Evolutionary conservation across 2,113 vertebrate genomes (phyloP).

Genomic region (Microcebus tavaratra): DNA sequence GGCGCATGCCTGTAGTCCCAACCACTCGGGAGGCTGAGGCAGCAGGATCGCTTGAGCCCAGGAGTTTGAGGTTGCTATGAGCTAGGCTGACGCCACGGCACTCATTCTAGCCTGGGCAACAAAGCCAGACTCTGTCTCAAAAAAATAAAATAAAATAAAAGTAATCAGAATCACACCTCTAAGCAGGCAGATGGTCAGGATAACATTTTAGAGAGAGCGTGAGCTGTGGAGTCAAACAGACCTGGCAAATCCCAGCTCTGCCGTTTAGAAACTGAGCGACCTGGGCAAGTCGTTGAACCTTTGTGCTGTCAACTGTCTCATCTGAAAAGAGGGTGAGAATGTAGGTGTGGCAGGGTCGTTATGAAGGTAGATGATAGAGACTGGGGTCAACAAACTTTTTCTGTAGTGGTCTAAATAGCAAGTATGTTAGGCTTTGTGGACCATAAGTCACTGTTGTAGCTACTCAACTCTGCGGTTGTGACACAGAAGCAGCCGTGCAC

Average conservation of each 20-base stretch:
- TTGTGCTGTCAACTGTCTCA: neutral
- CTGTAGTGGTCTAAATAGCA: neutral
- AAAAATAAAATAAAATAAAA: neutral
- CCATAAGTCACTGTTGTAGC: neutral
- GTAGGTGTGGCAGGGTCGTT: neutral
- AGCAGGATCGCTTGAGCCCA: no score
- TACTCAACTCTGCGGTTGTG: neutral
- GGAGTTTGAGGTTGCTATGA: no score
- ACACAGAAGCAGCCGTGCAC: neutral
- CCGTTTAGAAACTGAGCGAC: neutral
- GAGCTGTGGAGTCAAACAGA: neutral
- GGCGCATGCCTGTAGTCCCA: no score
- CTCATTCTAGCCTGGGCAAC: no score
- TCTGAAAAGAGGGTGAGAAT: neutral
- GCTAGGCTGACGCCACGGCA: no score
- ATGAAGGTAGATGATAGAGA: neutral
- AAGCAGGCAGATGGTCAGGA: neutral
- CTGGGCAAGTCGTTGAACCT: neutral
- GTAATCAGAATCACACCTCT: neutral
- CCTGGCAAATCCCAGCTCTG: neutral
- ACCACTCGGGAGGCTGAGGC: no score
- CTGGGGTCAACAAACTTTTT: neutral
- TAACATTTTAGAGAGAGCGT: neutral
- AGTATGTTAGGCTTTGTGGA: neutral
- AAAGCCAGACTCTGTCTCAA: no score